Evolutionary conservation across 1,140 invertebrate genomes (phyloP).

Genomic region (Drosophila sp.): DNA sequence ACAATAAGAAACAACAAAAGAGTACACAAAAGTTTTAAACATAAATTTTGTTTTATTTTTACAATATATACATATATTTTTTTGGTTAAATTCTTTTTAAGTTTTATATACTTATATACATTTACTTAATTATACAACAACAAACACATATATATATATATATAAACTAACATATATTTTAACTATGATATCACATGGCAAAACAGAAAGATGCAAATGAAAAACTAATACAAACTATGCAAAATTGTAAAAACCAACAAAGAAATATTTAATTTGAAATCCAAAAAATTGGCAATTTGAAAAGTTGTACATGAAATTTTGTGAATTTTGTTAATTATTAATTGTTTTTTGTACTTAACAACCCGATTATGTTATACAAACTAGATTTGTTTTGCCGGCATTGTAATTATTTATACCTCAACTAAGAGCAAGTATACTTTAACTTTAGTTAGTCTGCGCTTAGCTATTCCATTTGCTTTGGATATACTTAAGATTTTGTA

Average conservation of each 20-base stretch:
- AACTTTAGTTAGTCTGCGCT: conserved; percentile 9
- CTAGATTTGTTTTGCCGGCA: not conserved
- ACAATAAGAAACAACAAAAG: conserved; percentile 58
- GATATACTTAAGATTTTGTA: conserved; percentile 15
- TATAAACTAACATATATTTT: conserved; percentile 71
- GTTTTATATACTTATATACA: conserved; percentile 60
- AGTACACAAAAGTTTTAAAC: conserved; percentile 70
- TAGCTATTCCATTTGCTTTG: conserved; percentile 12
- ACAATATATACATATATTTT: conserved; percentile 44
- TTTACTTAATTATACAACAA: conserved; percentile 44
- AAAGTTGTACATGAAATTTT: conserved; percentile 50
- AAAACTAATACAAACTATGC: conserved; percentile 35
- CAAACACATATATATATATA: conserved; percentile 44
- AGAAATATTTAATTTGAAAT: conserved; percentile 31
- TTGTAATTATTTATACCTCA: conserved; percentile 19
- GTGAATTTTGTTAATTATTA: conserved; percentile 18
- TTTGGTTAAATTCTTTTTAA: conserved; percentile 80
- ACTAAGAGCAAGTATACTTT: conserved; percentile 33
- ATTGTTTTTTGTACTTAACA: conserved; percentile 43
- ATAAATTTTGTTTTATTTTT: conserved; percentile 56
- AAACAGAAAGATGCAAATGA: conserved; percentile 35
- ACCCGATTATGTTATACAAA: no score
- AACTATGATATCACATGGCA: conserved; percentile 45
- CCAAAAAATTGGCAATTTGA: conserved; percentile 42
- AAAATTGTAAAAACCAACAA: conserved; percentile 43